A percentile compares a stretch with the other conserved stretches of the same genome.
These are phyloP conservation scores for Misgurnus mizolepis DNA, from an alignment of 2,113 vertebrate genomes.

Conservation along the genomic window DNA sequence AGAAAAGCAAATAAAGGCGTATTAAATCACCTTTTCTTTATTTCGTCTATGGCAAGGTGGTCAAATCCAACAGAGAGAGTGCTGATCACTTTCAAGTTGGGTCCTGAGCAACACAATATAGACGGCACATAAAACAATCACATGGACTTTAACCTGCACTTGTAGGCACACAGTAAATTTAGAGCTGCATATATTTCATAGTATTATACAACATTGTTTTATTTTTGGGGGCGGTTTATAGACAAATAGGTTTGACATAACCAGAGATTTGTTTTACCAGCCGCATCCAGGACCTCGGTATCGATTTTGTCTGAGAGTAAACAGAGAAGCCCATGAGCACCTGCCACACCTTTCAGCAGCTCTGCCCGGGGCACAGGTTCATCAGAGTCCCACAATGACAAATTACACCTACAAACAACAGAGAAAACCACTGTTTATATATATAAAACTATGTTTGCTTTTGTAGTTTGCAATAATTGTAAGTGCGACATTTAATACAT, in stretches of 20 bases:
- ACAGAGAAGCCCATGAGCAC: constrained; percentile 84
- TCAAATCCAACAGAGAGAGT: constrained; percentile 73
- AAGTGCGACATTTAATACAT: too few species aligned
- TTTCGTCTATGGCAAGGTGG: constrained; percentile 63
- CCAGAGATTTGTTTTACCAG: constrained; percentile 72
- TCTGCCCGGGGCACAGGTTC: constrained; percentile 82
- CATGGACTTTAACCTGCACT: background rate
- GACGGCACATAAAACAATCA: background rate
- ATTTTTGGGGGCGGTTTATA: background rate
- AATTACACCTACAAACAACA: constrained; percentile 74
- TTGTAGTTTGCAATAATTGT: too few species aligned
- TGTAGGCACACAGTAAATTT: too few species aligned
- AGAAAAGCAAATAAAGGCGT: too few species aligned
- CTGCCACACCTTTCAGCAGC: constrained; percentile 77
- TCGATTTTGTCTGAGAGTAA: constrained; percentile 84
- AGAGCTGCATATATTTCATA: too few species aligned
- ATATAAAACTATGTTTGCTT: too few species aligned
- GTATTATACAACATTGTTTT: background rate
- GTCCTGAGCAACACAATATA: constrained; percentile 58
- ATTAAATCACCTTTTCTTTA: constrained; percentile 68
- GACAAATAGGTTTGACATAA: background rate
- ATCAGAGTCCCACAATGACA: constrained; percentile 85
- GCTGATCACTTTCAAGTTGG: constrained; percentile 73
- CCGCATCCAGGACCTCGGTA: constrained; percentile 82
- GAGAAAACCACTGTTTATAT: background rate